These are phyloP conservation scores for Campoletis raptor DNA, from an alignment of 2,888 invertebrate species.

Conservation along the genomic window DNA sequence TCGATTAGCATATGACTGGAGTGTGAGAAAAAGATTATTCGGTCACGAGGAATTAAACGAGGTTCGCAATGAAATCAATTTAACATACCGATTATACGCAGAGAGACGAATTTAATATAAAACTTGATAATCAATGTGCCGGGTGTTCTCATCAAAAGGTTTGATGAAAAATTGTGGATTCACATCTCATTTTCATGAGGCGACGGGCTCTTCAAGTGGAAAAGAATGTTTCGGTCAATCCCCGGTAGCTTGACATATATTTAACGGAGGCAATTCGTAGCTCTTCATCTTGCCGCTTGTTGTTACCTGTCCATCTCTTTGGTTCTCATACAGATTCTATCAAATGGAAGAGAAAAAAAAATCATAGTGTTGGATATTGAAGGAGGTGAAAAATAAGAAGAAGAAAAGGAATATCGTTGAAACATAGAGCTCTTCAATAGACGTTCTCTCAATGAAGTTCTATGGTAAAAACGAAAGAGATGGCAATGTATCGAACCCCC, in stretches of 20 bases:
- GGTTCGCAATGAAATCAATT: not conserved
- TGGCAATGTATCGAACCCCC: conserved; percentile 49
- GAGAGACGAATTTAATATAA: not conserved
- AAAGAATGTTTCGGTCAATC: conserved; percentile 37
- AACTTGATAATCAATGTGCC: not conserved
- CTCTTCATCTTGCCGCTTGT: conserved; percentile 61
- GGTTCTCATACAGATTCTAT: conserved; percentile 41
- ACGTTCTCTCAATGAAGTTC: conserved; percentile 24
- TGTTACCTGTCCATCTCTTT: conserved; percentile 45
- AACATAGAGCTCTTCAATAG: conserved; percentile 28
- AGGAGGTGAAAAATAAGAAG: not conserved
- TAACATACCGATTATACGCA: not conserved
- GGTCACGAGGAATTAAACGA: not conserved
- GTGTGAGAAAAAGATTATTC: conserved; percentile 10
- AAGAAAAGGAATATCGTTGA: conserved; percentile 15
- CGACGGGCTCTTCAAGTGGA: conserved; percentile 6
- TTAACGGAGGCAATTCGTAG: conserved; percentile 32
- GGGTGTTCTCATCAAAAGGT: not conserved
- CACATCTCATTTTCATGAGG: conserved; percentile 2
- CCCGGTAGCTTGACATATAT: conserved; percentile 61
- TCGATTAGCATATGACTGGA: conserved; percentile 77
- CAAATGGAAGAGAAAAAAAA: conserved; percentile 60
- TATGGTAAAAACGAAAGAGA: conserved; percentile 21
- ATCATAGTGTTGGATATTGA: conserved; percentile 32
- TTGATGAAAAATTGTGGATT: conserved; percentile 1